Conservation (phyloP, 1,140 invertebrate species). For the Drosophila nikananu region DNA sequence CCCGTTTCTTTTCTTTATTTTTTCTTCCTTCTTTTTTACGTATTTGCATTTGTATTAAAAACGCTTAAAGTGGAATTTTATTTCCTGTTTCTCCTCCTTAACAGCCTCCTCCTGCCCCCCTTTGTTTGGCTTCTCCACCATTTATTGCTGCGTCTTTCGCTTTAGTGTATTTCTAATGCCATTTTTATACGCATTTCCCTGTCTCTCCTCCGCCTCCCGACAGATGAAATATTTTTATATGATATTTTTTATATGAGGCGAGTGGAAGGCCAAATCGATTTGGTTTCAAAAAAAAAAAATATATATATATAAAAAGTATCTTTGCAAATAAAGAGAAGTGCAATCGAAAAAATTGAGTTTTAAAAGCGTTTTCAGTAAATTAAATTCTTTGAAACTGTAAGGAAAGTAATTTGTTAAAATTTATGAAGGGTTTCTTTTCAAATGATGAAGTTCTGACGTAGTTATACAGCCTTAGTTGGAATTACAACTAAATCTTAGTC, state of each 20-base stretch:
- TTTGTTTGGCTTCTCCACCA: slow-evolving; percentile 32
- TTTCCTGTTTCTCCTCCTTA: slow-evolving; percentile 74
- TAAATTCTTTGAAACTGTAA: background rate
- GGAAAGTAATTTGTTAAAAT: background rate
- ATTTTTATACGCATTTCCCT: slow-evolving; percentile 73
- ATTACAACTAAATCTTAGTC: background rate
- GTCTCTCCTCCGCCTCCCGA: slow-evolving; percentile 23
- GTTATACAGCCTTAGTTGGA: background rate
- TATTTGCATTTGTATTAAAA: slow-evolving; percentile 83
- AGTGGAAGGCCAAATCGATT: slow-evolving; percentile 37
- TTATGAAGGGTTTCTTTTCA: background rate
- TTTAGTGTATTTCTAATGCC: slow-evolving; percentile 75
- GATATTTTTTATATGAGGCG: slow-evolving; percentile 58
- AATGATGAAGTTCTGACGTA: background rate
- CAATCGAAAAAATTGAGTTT: background rate
- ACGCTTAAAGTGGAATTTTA: slow-evolving; percentile 82
- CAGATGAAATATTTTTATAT: slow-evolving; percentile 68
- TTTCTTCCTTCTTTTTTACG: slow-evolving; percentile 9
- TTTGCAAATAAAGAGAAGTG: background rate
- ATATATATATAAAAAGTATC: slow-evolving; percentile 7
- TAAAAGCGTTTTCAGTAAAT: background rate
- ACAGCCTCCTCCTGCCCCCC: background rate
- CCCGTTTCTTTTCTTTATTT: background rate
- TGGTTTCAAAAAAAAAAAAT: slow-evolving; percentile 1
- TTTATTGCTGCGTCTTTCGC: slow-evolving; percentile 56